phyloP scores from a whole-genome alignment of 64 coral and sea anemone species.

The Stylophora pistillata region DNA sequence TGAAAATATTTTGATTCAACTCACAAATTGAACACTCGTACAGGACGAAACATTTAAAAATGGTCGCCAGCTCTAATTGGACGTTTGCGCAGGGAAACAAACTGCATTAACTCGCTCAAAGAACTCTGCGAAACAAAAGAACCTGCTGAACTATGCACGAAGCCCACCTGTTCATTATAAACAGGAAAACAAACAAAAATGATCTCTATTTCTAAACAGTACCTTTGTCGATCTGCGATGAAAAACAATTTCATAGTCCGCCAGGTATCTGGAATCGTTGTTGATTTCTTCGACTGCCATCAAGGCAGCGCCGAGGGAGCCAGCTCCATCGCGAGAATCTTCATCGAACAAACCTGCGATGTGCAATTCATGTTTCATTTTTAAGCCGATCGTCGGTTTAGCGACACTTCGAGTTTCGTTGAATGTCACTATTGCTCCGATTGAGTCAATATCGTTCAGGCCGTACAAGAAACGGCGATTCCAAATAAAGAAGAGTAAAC shows the following conservation, averaged over 20 bases:
- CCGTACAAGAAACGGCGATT: neutral
- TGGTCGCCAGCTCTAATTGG: neutral
- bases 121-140: neutral
- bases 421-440: neutral
- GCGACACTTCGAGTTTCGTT: neutral
- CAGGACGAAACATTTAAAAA: neutral
- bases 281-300: slow-evolving; percentile 84
- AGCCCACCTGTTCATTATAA: slow-evolving; percentile 26
- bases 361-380: slow-evolving; percentile 22
- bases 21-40: neutral
- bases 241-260: slow-evolving; percentile 50
- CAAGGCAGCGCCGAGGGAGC: slow-evolving; percentile 39
- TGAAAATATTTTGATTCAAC: too few species aligned
- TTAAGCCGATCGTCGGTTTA: neutral
- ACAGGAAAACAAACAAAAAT: neutral
- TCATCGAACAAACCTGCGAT: slow-evolving; percentile 79
- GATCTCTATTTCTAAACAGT: neutral
- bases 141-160: neutral
- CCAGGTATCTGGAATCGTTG: slow-evolving; percentile 29
- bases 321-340: slow-evolving; percentile 26
- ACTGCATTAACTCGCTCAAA: neutral
- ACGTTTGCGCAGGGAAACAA: neutral
- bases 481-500: neutral
- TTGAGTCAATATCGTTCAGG: neutral
- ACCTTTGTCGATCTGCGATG: slow-evolving; percentile 47